phyloP scores from a whole-genome alignment of 2,113 vertebrate genomes.

The Plecotus auritus region DNA sequence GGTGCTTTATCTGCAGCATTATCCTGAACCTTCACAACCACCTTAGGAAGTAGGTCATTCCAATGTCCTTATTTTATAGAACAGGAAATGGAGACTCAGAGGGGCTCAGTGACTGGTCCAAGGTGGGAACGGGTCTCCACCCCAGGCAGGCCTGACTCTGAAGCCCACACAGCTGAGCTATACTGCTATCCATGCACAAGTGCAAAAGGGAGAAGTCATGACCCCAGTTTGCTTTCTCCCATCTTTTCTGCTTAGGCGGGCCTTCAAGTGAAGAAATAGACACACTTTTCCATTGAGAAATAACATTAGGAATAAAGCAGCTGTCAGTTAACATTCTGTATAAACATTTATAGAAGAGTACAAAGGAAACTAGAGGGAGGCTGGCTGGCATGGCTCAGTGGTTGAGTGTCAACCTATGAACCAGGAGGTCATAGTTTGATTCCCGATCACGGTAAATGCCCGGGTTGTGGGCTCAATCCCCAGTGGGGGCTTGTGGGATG shows the following conservation, averaged over 20 bases:
- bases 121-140: background rate
- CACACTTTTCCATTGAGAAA: background rate
- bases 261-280: background rate
- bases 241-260: background rate
- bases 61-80: background rate
- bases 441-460: too few relatives aligned
- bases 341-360: background rate
- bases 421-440: too few relatives aligned
- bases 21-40: background rate
- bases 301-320: background rate
- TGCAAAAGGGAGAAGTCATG: background rate
- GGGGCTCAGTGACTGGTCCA: background rate
- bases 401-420: too few relatives aligned
- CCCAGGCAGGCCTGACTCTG: background rate
- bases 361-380: background rate
- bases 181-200: fast-evolving
- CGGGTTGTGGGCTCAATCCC: too few relatives aligned
- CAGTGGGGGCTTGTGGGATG: too few relatives aligned
- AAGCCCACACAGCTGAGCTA: background rate
- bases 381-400: too few relatives aligned
- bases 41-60: background rate
- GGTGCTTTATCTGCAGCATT: background rate
- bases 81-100: background rate
- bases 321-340: background rate
- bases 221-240: background rate